phyloP scores from a whole-genome alignment of 2,888 invertebrate genomes.

The Pterostichus niger region DNA sequence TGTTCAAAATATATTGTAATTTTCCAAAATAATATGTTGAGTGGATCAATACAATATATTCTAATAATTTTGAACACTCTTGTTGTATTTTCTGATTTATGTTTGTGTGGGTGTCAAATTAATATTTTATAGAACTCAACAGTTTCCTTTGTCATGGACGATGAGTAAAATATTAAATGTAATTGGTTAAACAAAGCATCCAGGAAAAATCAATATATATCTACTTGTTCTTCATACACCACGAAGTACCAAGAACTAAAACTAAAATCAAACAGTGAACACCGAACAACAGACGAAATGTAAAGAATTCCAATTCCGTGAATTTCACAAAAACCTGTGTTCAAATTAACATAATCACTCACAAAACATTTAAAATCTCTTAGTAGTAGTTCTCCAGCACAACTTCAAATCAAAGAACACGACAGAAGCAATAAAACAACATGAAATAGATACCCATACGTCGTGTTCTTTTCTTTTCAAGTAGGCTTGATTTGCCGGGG shows the following conservation, averaged over 20 bases:
- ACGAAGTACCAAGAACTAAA: constrained; percentile 39
- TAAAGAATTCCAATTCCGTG: constrained; percentile 31
- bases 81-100: too few relatives aligned
- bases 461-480: not conserved
- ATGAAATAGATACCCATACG: constrained; percentile 15
- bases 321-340: constrained; percentile 12
- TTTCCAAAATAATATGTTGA: too few relatives aligned
- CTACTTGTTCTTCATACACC: constrained; percentile 1
- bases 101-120: too few relatives aligned
- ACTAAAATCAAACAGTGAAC: not conserved
- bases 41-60: too few relatives aligned
- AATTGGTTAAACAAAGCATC: constrained; percentile 30
- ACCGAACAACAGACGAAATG: not conserved
- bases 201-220: constrained; percentile 23
- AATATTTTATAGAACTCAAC: not conserved
- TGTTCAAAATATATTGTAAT: too few relatives aligned
- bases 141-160: not conserved
- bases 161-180: constrained; percentile 39
- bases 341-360: constrained; percentile 26
- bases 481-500: constrained; percentile 19
- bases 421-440: constrained; percentile 5
- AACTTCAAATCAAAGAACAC: constrained; percentile 7
- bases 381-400: not conserved
- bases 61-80: too few relatives aligned
- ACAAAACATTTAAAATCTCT: not conserved